Evolutionary conservation across 2,113 vertebrate species (phyloP).

Genomic region (Nettapus auritus): DNA sequence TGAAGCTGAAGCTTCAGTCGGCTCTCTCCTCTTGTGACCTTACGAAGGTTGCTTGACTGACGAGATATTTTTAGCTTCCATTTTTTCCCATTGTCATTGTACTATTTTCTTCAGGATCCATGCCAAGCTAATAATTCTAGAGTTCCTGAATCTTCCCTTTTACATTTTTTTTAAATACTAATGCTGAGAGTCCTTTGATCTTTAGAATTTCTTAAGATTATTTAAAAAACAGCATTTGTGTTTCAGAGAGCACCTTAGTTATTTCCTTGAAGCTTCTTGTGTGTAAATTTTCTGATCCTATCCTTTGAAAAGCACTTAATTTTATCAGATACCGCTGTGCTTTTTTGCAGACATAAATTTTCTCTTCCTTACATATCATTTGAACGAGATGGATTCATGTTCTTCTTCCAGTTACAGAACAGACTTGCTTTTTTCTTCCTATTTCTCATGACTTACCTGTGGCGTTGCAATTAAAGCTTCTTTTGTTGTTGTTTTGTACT

Average conservation of each 20-base stretch:
- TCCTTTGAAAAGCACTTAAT: conserved; percentile 19
- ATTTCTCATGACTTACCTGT: background rate
- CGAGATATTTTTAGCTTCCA: conserved; percentile 50
- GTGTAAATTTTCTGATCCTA: conserved; percentile 41
- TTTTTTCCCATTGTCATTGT: conserved; percentile 42
- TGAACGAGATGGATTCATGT: fast-evolving
- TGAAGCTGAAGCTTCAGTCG: background rate
- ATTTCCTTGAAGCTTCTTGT: conserved; percentile 59
- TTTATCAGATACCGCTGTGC: conserved; percentile 31
- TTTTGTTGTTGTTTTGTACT: background rate
- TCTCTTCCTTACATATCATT: background rate
- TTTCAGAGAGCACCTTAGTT: conserved; percentile 44
- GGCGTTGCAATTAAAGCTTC: background rate
- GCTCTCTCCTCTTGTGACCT: conserved; percentile 12
- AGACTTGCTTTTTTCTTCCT: background rate
- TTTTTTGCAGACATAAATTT: conserved; percentile 2
- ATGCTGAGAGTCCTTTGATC: conserved; percentile 29
- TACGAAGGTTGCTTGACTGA: background rate
- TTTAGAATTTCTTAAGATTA: conserved; percentile 29
- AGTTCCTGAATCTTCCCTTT: conserved; percentile 44
- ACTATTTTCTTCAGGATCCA: conserved; percentile 2
- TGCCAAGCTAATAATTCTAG: conserved; percentile 16
- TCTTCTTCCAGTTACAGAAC: background rate
- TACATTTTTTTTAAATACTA: conserved; percentile 44
- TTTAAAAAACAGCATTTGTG: conserved; percentile 48